Percentiles rank a stretch among this genome's conserved stretches.
Conservation (phyloP, 2,888 invertebrate genomes). For the Podabrus alpinus region DNA sequence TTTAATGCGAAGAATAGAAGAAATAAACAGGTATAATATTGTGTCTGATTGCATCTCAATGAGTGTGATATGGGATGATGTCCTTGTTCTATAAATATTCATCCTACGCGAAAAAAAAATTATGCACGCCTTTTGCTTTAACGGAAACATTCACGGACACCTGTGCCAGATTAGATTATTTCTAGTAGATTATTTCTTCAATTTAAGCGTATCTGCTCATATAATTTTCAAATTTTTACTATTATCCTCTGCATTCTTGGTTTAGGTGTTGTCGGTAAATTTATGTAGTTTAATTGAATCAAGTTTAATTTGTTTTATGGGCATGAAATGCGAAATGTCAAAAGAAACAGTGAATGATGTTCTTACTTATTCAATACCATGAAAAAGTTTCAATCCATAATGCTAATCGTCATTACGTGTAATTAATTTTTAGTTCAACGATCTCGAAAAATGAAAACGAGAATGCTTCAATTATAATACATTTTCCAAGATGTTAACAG, state of each 20-base stretch:
- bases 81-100: constrained; percentile 48
- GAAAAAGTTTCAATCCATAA: neutral
- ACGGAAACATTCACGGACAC: constrained; percentile 48
- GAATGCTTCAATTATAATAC: neutral
- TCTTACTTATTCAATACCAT: neutral
- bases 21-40: neutral
- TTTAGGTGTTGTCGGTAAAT: constrained; percentile 31
- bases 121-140: constrained; percentile 39
- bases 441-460: neutral
- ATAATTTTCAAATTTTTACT: constrained; percentile 30
- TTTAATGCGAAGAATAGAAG: neutral
- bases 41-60: neutral
- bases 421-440: neutral
- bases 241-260: constrained; percentile 28
- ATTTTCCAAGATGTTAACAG: neutral
- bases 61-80: constrained; percentile 28
- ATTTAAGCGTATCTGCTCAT: constrained; percentile 43
- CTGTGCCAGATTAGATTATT: constrained; percentile 50
- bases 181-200: constrained; percentile 45
- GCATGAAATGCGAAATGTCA: constrained; percentile 8
- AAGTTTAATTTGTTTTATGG: constrained; percentile 22
- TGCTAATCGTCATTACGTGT: neutral
- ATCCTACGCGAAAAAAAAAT: constrained; percentile 44
- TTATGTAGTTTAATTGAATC: constrained; percentile 19
- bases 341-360: neutral